Conservation (phyloP, 1,140 invertebrate species). For the Rhysida immarginata region DNA sequence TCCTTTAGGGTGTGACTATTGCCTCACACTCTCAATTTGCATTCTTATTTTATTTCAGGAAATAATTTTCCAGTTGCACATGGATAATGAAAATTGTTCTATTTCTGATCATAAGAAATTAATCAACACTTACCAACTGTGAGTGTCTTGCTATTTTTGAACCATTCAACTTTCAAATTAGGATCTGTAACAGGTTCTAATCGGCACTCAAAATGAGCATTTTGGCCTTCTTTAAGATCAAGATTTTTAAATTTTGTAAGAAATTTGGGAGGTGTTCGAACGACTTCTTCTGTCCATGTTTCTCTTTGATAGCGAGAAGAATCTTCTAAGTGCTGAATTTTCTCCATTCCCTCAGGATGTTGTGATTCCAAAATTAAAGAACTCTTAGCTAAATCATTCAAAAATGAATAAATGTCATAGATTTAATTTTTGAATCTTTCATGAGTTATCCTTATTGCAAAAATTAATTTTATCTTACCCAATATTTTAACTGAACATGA, state of each 20-base stretch:
- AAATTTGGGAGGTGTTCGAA: slow-evolving; percentile 65
- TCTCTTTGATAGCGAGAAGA: slow-evolving; percentile 64
- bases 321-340: slow-evolving; percentile 82
- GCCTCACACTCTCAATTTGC: no score
- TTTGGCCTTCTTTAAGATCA: slow-evolving; percentile 75
- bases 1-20: no score
- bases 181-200: slow-evolving; percentile 90
- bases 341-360: slow-evolving; percentile 69
- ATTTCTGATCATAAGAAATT: no score
- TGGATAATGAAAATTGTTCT: neutral
- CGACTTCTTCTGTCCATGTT: slow-evolving; percentile 64
- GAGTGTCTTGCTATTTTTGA: slow-evolving; percentile 72
- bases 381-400: slow-evolving; percentile 49
- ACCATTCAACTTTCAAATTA: slow-evolving; percentile 87
- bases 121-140: slow-evolving; percentile 53
- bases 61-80: slow-evolving; percentile 9
- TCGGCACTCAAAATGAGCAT: slow-evolving; percentile 95
- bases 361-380: slow-evolving; percentile 69
- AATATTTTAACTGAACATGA: slow-evolving; percentile 73
- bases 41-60: neutral
- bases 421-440: no score
- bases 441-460: no score
- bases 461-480: no score
- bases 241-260: slow-evolving; percentile 65
- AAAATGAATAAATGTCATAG: neutral